Percentiles rank a stretch among this genome's conserved stretches.
These are phyloP conservation scores for Notodonta ziczac DNA, from an alignment of 2,888 invertebrate species.

Conservation along the genomic window DNA sequence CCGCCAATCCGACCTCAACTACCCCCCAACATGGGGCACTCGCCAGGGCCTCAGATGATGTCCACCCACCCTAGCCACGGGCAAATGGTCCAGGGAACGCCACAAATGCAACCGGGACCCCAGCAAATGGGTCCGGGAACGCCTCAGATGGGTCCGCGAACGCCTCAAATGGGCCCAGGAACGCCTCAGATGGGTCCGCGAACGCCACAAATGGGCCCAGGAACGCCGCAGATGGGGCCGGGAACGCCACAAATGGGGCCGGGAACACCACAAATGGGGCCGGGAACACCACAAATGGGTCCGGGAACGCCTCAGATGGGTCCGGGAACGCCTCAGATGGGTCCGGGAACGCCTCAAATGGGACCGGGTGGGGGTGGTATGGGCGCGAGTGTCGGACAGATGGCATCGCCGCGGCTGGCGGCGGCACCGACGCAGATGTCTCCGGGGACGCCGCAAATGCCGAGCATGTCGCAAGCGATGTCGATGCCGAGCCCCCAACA, in stretches of 20 bases:
- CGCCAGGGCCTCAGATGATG: constrained; percentile 49
- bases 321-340: constrained; percentile 61
- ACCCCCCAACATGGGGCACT: constrained; percentile 29
- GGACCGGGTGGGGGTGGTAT: constrained; percentile 52
- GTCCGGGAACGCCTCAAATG: constrained; percentile 50
- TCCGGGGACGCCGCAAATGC: constrained; percentile 75
- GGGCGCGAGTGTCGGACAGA: constrained; percentile 63
- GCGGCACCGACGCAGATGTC: constrained; percentile 77
- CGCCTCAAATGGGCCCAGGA: constrained; percentile 34
- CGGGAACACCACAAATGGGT: constrained; percentile 55
- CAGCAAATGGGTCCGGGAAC: constrained; percentile 43
- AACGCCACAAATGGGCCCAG: constrained; percentile 43
- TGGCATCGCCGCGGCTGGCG: constrained; percentile 75
- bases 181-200: constrained; percentile 43
- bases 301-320: constrained; percentile 61
- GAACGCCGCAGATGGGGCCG: constrained; percentile 43
- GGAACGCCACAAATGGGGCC: constrained; percentile 45
- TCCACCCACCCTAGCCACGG: constrained; percentile 11
- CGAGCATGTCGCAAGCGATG: constrained; percentile 72
- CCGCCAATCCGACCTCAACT: constrained; percentile 59
- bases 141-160: constrained; percentile 36
- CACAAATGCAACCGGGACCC: constrained; percentile 40
- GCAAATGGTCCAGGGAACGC: constrained; percentile 35
- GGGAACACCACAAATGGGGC: constrained; percentile 52
- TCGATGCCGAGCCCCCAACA: constrained; percentile 71